phyloP scores from a whole-genome alignment of 1,140 invertebrate genomes.

The Hydropsyche tenuis region DNA sequence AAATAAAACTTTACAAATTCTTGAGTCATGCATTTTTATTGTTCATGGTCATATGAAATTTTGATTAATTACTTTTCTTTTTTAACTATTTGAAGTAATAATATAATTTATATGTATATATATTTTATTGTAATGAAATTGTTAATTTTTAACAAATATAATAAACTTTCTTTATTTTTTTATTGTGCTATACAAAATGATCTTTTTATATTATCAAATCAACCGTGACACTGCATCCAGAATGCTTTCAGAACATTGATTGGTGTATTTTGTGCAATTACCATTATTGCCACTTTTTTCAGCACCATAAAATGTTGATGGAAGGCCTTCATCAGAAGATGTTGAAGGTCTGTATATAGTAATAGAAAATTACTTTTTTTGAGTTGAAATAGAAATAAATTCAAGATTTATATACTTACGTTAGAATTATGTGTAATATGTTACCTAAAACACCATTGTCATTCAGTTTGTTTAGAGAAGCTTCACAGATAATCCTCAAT shows the following conservation, averaged over 20 bases:
- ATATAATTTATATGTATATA: slow-evolving; percentile 36
- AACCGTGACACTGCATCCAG: slow-evolving; percentile 45
- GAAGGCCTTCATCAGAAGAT: slow-evolving; percentile 42
- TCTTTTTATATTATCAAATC: slow-evolving; percentile 5
- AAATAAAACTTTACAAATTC: background rate
- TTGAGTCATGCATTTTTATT: slow-evolving; percentile 6
- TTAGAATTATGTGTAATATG: slow-evolving; percentile 72
- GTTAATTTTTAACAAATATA: slow-evolving; percentile 20
- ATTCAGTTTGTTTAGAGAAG: slow-evolving; percentile 68
- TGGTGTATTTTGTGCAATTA: slow-evolving; percentile 34
- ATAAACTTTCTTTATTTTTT: slow-evolving; percentile 28
- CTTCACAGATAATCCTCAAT: slow-evolving; percentile 75
- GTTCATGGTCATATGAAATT: background rate
- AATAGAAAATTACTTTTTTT: background rate
- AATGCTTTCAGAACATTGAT: slow-evolving; percentile 41
- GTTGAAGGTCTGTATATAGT: slow-evolving; percentile 42
- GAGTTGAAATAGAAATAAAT: background rate
- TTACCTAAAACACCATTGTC: slow-evolving; percentile 69
- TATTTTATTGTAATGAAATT: slow-evolving; percentile 41
- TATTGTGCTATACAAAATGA: background rate
- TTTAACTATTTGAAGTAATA: slow-evolving; percentile 22
- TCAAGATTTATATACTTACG: slow-evolving; percentile 65
- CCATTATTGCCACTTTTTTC: slow-evolving; percentile 40
- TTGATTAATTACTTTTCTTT: background rate
- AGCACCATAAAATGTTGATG: slow-evolving; percentile 42